Evolutionary conservation across 1,140 invertebrate genomes (phyloP).

Genomic region (Macrobrachium rosenbergii): DNA sequence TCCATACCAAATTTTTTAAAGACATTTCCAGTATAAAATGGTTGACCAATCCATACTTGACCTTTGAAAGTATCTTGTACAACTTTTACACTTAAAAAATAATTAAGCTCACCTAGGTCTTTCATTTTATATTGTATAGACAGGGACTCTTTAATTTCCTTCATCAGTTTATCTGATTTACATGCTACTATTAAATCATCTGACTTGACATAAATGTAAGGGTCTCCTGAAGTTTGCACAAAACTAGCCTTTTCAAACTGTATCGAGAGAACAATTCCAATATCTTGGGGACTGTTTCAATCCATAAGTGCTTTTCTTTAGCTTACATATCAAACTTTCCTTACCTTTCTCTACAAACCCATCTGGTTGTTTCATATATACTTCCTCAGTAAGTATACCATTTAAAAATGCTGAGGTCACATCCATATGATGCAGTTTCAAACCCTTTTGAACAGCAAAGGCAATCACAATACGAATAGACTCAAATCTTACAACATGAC

Average conservation of each 20-base stretch:
- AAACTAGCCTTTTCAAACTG: conserved; percentile 30
- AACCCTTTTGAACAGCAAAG: conserved; percentile 41
- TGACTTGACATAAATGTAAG: too few relatives aligned
- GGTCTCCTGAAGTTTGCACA: too few relatives aligned
- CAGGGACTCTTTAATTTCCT: too few relatives aligned
- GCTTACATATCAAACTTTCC: conserved; percentile 68
- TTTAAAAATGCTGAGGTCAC: conserved; percentile 67
- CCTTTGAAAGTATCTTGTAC: too few relatives aligned
- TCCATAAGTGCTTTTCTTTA: conserved; percentile 70
- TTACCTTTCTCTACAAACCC: conserved; percentile 43
- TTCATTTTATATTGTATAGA: too few relatives aligned
- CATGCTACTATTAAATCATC: too few relatives aligned
- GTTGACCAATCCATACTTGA: conserved; percentile 67
- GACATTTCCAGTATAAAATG: conserved; percentile 68
- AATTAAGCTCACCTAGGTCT: too few relatives aligned
- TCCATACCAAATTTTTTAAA: conserved; percentile 67
- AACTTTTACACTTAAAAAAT: too few relatives aligned
- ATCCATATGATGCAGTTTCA: conserved; percentile 65
- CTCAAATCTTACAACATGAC: conserved; percentile 67
- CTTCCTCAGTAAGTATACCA: conserved; percentile 62
- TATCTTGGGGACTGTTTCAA: conserved; percentile 67
- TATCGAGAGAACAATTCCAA: conserved; percentile 66
- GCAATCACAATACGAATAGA: conserved; percentile 61
- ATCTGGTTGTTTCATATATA: conserved; percentile 64
- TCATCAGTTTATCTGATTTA: too few relatives aligned